Conservation (phyloP, 2,797 vertebrate genomes). For the Poecilia wingei region DNA sequence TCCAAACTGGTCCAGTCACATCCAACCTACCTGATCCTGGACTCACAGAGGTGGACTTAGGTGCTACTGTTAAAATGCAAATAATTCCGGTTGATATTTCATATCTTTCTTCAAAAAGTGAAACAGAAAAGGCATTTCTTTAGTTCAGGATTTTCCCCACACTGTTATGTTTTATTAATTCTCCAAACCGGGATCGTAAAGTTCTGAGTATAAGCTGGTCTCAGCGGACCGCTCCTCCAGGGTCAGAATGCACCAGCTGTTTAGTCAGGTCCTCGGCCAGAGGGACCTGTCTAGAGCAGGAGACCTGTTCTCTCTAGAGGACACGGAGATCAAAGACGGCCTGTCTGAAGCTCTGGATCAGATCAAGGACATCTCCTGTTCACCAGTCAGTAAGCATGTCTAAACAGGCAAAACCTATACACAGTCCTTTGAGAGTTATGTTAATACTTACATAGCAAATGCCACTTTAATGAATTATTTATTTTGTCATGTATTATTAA, state of each 20-base stretch:
- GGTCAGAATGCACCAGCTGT: constrained; percentile 91
- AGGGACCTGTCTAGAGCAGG: constrained; percentile 94
- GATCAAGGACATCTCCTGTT: constrained; percentile 93
- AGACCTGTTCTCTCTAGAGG: constrained; percentile 94
- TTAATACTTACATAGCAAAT: neutral
- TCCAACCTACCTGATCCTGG: constrained; percentile 39
- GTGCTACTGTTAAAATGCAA: neutral
- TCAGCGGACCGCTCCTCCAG: constrained; percentile 24
- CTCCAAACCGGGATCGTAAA: constrained; percentile 21
- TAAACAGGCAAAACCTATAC: neutral
- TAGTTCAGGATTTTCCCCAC: constrained; percentile 3
- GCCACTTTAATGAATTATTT: constrained; percentile 37
- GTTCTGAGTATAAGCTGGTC: constrained; percentile 22
- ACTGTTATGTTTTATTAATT: constrained; percentile 32
- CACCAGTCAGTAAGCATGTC: constrained; percentile 81
- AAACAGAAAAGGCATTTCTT: neutral
- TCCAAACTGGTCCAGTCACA: constrained; percentile 14
- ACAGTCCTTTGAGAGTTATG: neutral
- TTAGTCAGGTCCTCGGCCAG: constrained; percentile 90
- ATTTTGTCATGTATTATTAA: constrained; percentile 41
- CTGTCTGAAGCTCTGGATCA: constrained; percentile 94
- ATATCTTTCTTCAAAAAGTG: constrained; percentile 1
- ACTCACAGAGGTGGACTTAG: constrained; percentile 23
- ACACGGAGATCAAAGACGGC: constrained; percentile 90
- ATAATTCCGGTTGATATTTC: neutral